Evolutionary conservation across 2,113 vertebrate species (phyloP), one percentile per base, ranked within the genome.

Genomic region (Xiphorhynchus elegans): DNA sequence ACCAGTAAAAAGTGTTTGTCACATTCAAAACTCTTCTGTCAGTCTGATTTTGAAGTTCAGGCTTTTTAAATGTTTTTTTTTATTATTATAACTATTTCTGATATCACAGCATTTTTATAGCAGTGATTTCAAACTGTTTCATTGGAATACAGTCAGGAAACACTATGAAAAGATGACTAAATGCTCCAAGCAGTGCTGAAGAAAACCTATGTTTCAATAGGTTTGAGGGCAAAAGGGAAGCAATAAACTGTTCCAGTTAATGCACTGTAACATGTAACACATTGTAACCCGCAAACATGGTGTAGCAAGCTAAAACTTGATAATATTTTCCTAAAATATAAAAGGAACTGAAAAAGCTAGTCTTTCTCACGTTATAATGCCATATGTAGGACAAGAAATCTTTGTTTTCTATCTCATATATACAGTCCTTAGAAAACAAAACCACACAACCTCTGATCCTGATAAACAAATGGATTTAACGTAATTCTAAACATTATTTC

Each of bases 251-350:
- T 46, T 88, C 28, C 35, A 46, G 35, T 66, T 42, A 82, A 35
- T 16, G 17, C 17, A 33, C 9, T 72, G 24, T 26, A 55, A 35
- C 6, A 8, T 8, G 13, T 20, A 77, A 80, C 19, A 47, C 20
- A 47, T 10, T 72, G 20, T 26, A 55, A 40, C 6, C 7, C 6
- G 16, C 21, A 74, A 77, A 18, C 6, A 26, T 0, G 0, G 40
- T 28, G 9, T 26, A 59, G 28, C 14, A 58, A 74, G 37, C 17
- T 44, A 24, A 67, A 58, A 60, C 29, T 50, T 33, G 17, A 69
- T 77, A 89, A 14, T 39, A 50, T 56, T 84, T 77, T 77, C 19
- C 28, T 81, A 24, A 74, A 84, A 74, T 60, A 52, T 11, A 46
- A 49, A 58, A 66, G 46, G 8, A 31, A 63, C 19, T 4, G 5